phyloP scores from a whole-genome alignment of 2,888 invertebrate genomes.

The Physocephala rufipes region DNA sequence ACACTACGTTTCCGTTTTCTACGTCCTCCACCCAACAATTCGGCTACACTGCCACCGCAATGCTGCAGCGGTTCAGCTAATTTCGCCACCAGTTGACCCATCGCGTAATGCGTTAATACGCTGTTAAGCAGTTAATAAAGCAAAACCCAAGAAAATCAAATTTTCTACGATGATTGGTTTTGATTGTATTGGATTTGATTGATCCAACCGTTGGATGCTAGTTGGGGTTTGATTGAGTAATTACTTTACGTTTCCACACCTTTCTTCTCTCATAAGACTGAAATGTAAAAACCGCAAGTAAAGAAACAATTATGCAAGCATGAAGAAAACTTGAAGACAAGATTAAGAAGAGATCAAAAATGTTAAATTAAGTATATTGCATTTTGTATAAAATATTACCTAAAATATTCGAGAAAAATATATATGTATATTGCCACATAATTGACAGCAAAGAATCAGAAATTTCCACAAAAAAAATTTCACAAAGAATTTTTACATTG shows the following conservation, averaged over 20 bases:
- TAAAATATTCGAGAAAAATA: neutral
- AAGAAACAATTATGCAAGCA: neutral
- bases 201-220: too few species aligned
- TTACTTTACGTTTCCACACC: neutral
- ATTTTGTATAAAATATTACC: neutral
- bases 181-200: neutral
- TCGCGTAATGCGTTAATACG: conserved; percentile 49
- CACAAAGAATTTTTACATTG: neutral
- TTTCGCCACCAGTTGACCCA: conserved; percentile 66
- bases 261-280: conserved; percentile 14
- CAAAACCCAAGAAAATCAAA: too few species aligned
- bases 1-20: conserved; percentile 68
- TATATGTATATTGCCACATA: conserved; percentile 7
- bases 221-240: neutral
- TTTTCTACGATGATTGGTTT: neutral
- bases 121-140: neutral
- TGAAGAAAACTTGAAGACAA: neutral
- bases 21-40: conserved; percentile 68
- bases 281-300: neutral
- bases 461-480: neutral
- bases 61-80: conserved; percentile 60
- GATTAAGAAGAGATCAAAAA: neutral
- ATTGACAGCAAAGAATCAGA: neutral
- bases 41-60: conserved; percentile 65
- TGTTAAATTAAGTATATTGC: neutral